Conservation (phyloP, 2,113 vertebrate genomes). For the Nesogale talazaci region DNA sequence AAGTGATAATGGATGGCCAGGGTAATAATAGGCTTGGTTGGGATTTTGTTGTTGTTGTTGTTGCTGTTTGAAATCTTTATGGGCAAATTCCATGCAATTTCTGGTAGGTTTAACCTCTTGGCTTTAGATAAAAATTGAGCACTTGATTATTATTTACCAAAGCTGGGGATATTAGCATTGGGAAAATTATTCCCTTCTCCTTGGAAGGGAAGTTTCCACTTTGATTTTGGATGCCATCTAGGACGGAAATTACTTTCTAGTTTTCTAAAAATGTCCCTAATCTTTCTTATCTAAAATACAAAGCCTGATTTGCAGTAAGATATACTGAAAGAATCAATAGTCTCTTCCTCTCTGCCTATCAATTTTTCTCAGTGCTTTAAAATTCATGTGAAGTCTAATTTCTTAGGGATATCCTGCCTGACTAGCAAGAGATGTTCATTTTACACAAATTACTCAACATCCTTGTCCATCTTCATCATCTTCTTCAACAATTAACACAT, state of each 20-base stretch:
- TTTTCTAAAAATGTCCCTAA: not conserved
- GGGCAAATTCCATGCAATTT: not conserved
- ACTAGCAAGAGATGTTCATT: not conserved
- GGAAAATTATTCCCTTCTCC: constrained; percentile 1
- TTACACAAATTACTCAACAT: constrained; percentile 8
- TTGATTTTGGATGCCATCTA: constrained; percentile 3
- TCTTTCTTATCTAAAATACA: not conserved
- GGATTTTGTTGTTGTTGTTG: no score
- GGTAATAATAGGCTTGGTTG: no score
- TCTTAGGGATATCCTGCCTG: not conserved
- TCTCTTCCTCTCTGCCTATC: not conserved
- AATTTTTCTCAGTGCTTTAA: not conserved
- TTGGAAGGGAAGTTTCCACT: not conserved
- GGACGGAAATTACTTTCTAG: not conserved
- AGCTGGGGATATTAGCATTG: not conserved
- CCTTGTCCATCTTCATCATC: not conserved
- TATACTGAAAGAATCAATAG: not conserved
- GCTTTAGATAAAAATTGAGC: not conserved
- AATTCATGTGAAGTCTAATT: not conserved
- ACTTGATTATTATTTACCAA: not conserved
- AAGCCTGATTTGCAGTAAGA: not conserved
- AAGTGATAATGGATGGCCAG: no score
- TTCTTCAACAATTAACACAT: constrained; percentile 3
- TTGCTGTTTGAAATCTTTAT: not conserved
- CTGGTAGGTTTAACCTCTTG: not conserved